Conservation (phyloP, 2,113 vertebrate species). For the Rhynchopsitta pachyrhyncha region DNA sequence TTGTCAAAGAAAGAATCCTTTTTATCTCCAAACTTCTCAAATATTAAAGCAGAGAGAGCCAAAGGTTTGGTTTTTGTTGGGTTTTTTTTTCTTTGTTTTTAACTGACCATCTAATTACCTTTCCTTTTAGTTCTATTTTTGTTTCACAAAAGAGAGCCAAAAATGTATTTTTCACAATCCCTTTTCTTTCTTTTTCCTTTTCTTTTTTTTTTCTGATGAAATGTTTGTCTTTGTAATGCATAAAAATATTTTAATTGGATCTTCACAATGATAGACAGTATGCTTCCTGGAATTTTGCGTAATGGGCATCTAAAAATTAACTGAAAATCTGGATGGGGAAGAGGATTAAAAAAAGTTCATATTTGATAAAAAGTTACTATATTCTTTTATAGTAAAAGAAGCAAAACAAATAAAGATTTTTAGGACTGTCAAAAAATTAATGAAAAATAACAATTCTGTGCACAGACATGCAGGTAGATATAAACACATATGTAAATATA, state of each 20-base stretch:
- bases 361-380: neutral
- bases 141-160: neutral
- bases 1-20: conserved; percentile 37
- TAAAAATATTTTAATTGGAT: neutral
- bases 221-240: neutral
- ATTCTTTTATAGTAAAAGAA: neutral
- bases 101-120: conserved; percentile 4
- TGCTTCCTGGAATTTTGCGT: neutral
- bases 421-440: neutral
- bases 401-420: neutral
- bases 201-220: neutral
- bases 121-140: conserved; percentile 26
- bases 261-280: neutral
- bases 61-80: neutral
- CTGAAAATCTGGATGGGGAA: neutral
- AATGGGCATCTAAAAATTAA: neutral
- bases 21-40: conserved; percentile 45
- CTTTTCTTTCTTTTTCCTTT: neutral
- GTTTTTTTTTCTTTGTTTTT: neutral
- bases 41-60: conserved; percentile 40
- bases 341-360: neutral
- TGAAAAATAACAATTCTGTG: neutral
- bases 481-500: neutral
- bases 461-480: neutral
- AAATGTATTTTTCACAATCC: neutral